phyloP scores from a whole-genome alignment of 2,888 invertebrate species.

The Polyploca ridens region DNA sequence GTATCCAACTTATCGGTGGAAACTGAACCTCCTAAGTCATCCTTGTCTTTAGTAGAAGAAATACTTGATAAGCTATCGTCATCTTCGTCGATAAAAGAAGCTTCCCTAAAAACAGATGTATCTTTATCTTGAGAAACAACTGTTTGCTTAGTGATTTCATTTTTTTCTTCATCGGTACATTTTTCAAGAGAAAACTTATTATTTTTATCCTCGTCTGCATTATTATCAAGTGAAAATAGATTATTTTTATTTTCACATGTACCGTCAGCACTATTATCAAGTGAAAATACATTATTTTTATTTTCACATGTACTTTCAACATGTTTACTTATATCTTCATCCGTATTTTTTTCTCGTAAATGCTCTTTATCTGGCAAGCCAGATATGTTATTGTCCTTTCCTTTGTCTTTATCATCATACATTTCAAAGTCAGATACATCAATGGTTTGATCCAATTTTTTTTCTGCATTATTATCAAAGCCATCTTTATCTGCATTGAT shows the following conservation, averaged over 20 bases:
- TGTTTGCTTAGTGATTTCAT: neutral
- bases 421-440: slow-evolving; percentile 61
- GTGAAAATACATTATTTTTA: neutral
- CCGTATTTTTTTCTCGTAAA: neutral
- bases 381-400: slow-evolving; percentile 14
- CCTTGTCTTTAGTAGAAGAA: neutral
- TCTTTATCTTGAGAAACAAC: neutral
- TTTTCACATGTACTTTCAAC: neutral
- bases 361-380: neutral
- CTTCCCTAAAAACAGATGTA: neutral
- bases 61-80: neutral
- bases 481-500: slow-evolving; percentile 47
- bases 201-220: neutral
- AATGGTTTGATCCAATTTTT: slow-evolving; percentile 21
- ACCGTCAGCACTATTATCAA: neutral
- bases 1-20: neutral
- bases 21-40: neutral
- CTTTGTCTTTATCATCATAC: slow-evolving; percentile 35
- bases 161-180: slow-evolving; percentile 9
- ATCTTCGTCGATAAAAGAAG: neutral
- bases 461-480: slow-evolving; percentile 25
- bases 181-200: neutral
- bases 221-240: neutral
- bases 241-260: neutral
- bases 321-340: slow-evolving; percentile 7